These are phyloP conservation scores for Scytalopus superciliaris DNA, from an alignment of 2,113 vertebrate species.

Conservation along the genomic window DNA sequence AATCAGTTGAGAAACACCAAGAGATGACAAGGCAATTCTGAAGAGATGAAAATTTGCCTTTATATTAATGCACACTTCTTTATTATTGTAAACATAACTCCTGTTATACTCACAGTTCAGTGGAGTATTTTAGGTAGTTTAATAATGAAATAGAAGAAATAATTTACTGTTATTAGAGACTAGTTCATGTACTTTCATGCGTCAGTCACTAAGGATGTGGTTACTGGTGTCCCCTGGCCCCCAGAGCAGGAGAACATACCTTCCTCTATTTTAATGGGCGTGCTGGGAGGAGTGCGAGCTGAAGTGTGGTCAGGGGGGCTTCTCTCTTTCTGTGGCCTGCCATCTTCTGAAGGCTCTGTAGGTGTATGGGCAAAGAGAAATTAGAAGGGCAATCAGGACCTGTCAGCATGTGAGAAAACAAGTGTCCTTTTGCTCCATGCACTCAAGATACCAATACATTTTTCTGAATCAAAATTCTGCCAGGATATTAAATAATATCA, in stretches of 20 bases:
- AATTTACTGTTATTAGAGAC: neutral
- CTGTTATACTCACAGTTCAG: neutral
- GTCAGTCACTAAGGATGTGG: neutral
- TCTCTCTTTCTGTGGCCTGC: constrained; percentile 74
- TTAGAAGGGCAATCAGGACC: neutral
- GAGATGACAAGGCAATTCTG: neutral
- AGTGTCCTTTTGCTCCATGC: neutral
- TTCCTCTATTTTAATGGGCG: constrained; percentile 87
- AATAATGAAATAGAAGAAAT: neutral
- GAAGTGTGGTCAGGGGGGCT: constrained; percentile 61
- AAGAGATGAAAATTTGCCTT: neutral
- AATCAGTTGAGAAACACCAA: neutral
- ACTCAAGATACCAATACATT: neutral
- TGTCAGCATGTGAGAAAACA: neutral
- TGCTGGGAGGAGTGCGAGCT: constrained; percentile 87
- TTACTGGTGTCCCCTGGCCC: neutral
- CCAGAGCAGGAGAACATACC: constrained; percentile 74
- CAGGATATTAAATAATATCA: neutral
- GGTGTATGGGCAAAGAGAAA: neutral
- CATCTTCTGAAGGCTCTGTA: constrained; percentile 78
- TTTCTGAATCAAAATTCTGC: neutral
- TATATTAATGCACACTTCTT: constrained; percentile 35
- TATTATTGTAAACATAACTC: neutral
- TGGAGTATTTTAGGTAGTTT: neutral
- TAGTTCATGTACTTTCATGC: neutral